phyloP scores from a whole-genome alignment of 2,113 vertebrate genomes.

The Chlorodrepanis virens region DNA sequence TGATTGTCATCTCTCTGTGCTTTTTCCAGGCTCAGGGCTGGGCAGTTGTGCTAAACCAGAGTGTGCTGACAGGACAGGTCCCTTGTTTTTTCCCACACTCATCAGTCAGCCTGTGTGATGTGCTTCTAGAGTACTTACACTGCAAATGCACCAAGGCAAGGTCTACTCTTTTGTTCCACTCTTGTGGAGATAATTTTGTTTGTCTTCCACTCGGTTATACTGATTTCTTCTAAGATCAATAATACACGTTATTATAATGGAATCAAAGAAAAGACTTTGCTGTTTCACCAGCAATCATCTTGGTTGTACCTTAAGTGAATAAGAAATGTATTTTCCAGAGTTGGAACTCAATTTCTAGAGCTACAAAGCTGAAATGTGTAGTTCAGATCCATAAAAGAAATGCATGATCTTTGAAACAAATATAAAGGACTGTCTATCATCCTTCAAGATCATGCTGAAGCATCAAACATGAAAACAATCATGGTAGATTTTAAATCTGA shows the following conservation, averaged over 20 bases:
- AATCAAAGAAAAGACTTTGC: neutral
- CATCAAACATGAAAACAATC: neutral
- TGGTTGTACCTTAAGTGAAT: neutral
- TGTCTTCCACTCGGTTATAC: neutral
- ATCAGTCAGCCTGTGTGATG: neutral
- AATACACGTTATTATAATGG: neutral
- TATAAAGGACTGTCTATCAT: neutral
- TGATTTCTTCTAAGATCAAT: neutral
- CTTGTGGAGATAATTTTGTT: neutral
- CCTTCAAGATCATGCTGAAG: neutral
- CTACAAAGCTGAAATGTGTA: neutral
- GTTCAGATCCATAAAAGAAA: neutral
- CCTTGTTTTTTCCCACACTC: neutral
- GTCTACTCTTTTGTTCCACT: neutral
- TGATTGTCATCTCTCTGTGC: neutral
- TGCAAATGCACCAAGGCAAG: neutral
- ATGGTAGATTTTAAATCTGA: neutral
- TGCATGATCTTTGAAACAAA: neutral
- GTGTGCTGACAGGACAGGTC: neutral
- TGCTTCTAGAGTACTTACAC: neutral
- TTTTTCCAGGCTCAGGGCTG: neutral
- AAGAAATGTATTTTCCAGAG: neutral
- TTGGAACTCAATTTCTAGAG: neutral
- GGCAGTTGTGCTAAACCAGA: neutral
- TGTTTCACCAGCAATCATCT: neutral